Conservation (phyloP, 2,797 vertebrate genomes). For the Paguma larvata region DNA sequence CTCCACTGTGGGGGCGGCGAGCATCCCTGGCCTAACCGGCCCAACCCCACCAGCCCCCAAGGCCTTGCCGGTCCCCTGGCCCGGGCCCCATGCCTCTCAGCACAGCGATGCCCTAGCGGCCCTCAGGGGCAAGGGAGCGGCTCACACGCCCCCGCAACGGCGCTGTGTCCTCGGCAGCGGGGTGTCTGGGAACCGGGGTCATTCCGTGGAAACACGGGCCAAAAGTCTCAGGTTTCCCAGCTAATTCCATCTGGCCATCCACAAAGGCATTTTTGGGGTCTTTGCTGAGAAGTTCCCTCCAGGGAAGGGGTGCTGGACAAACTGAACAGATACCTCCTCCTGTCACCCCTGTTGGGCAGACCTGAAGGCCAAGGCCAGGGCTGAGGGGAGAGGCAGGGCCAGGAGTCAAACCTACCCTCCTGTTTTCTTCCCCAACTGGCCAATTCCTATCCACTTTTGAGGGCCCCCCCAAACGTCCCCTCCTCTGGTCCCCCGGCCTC, state of each 20-base stretch:
- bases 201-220: background rate
- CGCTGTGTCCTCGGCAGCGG: accelerated
- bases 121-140: background rate
- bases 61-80: background rate
- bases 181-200: background rate
- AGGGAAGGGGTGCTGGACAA: background rate
- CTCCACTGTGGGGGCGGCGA: background rate
- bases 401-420: background rate
- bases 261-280: background rate
- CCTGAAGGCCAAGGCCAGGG: background rate
- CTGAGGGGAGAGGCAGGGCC: background rate
- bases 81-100: background rate
- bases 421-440: background rate
- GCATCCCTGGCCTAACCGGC: background rate
- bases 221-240: background rate
- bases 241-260: background rate
- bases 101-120: background rate
- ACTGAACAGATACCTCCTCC: background rate
- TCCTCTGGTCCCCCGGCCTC: background rate
- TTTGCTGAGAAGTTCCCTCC: background rate
- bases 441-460: background rate
- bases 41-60: background rate
- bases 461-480: background rate
- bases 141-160: accelerated
- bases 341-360: background rate